Base-by-base conservation (phyloP, 2,797 vertebrate genomes). In the Australoheros facetus region DNA sequence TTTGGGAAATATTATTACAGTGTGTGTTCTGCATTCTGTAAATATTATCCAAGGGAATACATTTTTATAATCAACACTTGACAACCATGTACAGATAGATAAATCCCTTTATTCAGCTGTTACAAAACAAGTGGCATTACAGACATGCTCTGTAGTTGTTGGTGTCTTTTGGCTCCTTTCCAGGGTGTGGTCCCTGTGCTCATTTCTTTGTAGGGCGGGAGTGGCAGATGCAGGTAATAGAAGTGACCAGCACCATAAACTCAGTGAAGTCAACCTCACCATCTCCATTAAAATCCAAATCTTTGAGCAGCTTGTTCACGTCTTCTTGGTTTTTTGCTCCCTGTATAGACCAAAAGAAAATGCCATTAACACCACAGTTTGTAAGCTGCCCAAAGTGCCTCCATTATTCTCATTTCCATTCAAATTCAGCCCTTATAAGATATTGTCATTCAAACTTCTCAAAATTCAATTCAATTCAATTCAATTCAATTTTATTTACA, bases 191-290 rank as follows among this genome's bases (percentile, higher is more conserved):
- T 60, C 4, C 0, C 4, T 7, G 16, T 2, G 70, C 69, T 92
- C 86, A 91, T 62, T 92, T 91, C 71, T 88, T 82, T 13, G 1
- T 2, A 10, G 72, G 74, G 78, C 78, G 90, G 26, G 73, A 26
- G 7, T 97, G 95, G 53, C 89, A 94, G 76, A 85, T 82, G 0
- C 81, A 90, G 23, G 92, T 87, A 62, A 97, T 37, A 1, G 87
- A 23, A 11, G 91, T 87, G 6, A 96, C 85, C 10, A 95, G 58
- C 53, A 91, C 62, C 5, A 96, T 30, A 58, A 96, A 97, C 88
- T 96, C 95, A 0, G 7, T 89, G 92, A 96, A 97, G 91, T 96
- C 95, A 42, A 96, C 87, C 81, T 95, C 77, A 0, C 71, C 56
- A 45, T 96, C 94, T 0, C 90, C 84, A 0, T 95, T 92, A 13